Evolutionary conservation across 2,797 vertebrate species (phyloP), one percentile per base, ranked within the genome.

Genomic region (Galaxias olidus): DNA sequence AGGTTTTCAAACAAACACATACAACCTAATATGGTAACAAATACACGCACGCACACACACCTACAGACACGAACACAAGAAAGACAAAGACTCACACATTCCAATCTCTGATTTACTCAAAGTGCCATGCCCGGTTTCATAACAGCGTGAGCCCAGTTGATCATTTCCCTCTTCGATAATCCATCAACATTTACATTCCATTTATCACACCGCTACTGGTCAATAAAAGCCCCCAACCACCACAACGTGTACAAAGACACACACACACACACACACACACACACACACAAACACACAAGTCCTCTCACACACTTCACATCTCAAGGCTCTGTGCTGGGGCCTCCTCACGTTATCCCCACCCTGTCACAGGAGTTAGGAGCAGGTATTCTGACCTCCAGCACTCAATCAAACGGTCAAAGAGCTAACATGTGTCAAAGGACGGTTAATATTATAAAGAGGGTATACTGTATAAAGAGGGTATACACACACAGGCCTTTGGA

Each of bases 111-210:
- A 81, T 63, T 19, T 15, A 68, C 71, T 72, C 45, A n/a, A 13
- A 73, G 59, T 78, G 65, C 66, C 54, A 66, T 12, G 68, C 59
- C 51, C 76, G 61, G 42, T 76, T 87, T 79, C 63, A 82, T 60
- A 56, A 56, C 55, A 67, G 75, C 63, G 1, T 6, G 44, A 63
- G 56, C 68, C 76, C 80, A 80, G 80, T 83, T 85, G 84, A 86
- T 88, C 72, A 85, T 84, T 82, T 84, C 70, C 72, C 71, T 82
- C 81, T 80, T 86, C 84, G 79, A 86, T 86, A 86, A 86, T 86
- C 83, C 81, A 84, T 87, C 85, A 84, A 79, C 80, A 86, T 90
- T 87, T 84, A 84, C 81, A 86, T 86, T 82, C 69, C 83, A 86
- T 88, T 82, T 82, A 86, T 90, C 83, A 86, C 76, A 66, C 53